phyloP scores from a whole-genome alignment of 2,888 invertebrate genomes.

The Heliconius erato region DNA sequence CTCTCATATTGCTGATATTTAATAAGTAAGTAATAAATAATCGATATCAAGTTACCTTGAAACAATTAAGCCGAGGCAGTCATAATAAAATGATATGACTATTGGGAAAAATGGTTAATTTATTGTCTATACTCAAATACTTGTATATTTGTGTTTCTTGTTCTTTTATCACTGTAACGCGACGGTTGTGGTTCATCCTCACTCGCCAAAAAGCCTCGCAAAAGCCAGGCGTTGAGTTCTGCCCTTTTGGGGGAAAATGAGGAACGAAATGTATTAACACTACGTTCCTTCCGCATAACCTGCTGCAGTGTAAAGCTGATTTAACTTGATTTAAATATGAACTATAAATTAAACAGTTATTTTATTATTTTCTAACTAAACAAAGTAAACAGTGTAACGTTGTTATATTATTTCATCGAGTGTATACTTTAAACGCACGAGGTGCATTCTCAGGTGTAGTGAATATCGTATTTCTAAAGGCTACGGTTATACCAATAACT shows the following conservation, averaged over 20 bases:
- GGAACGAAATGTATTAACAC: too few species aligned
- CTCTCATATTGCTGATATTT: neutral
- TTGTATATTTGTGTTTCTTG: neutral
- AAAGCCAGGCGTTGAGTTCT: too few species aligned
- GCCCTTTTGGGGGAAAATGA: too few species aligned
- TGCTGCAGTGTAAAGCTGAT: too few species aligned
- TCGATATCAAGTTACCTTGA: neutral
- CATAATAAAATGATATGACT: neutral
- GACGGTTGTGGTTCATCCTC: too few species aligned
- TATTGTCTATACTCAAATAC: neutral
- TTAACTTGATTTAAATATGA: neutral
- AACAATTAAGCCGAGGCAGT: constrained; percentile 1
- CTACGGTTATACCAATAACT: constrained; percentile 42
- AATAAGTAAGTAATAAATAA: neutral
- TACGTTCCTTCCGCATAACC: too few species aligned
- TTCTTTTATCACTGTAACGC: too few species aligned
- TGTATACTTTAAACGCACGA: constrained; percentile 33
- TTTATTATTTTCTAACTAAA: neutral
- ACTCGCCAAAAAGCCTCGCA: too few species aligned
- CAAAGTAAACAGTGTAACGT: constrained; percentile 22
- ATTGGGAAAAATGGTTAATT: neutral
- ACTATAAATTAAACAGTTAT: neutral
- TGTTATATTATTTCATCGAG: constrained; percentile 32
- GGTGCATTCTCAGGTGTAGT: constrained; percentile 71
- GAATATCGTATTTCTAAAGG: constrained; percentile 49